phyloP scores from a whole-genome alignment of 2,888 invertebrate species.

The Hybos culiciformis region DNA sequence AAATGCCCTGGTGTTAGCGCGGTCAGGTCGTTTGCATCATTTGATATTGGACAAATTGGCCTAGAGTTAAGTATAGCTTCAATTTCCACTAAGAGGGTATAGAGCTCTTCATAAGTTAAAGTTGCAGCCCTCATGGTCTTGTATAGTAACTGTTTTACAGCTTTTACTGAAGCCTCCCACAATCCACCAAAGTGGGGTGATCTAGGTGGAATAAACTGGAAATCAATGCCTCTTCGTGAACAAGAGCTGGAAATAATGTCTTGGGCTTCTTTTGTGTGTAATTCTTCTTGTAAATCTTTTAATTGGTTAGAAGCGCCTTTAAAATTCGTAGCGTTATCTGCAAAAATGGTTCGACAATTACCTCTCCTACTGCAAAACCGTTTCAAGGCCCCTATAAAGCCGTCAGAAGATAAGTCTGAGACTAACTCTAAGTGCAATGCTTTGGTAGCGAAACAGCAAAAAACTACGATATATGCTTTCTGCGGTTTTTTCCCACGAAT shows the following conservation, averaged over 20 bases:
- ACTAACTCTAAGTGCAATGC: slow-evolving; percentile 12
- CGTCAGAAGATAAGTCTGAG: slow-evolving; percentile 10
- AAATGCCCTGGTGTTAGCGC: slow-evolving; percentile 4
- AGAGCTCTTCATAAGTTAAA: slow-evolving; percentile 18
- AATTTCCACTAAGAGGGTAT: slow-evolving; percentile 15
- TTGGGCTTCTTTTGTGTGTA: background rate
- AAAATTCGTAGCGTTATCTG: background rate
- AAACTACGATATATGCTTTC: slow-evolving; percentile 12
- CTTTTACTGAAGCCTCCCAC: background rate
- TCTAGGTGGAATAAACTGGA: background rate
- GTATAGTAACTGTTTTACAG: background rate
- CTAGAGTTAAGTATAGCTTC: slow-evolving; percentile 18
- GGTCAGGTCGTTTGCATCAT: slow-evolving; percentile 4
- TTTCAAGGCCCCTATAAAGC: slow-evolving; percentile 12
- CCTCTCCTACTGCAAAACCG: slow-evolving; percentile 10
- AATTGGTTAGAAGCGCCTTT: background rate
- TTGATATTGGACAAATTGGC: slow-evolving; percentile 13
- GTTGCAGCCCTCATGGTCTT: slow-evolving; percentile 13
- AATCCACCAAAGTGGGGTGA: slow-evolving; percentile 1
- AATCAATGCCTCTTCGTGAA: background rate
- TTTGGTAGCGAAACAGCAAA: slow-evolving; percentile 12
- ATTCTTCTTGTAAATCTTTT: background rate
- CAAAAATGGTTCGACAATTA: too few species aligned
- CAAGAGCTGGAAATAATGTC: background rate
- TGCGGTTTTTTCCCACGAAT: slow-evolving; percentile 6